phyloP scores from a whole-genome alignment of 2,888 invertebrate genomes.

The Lasioglossum figueresi region DNA sequence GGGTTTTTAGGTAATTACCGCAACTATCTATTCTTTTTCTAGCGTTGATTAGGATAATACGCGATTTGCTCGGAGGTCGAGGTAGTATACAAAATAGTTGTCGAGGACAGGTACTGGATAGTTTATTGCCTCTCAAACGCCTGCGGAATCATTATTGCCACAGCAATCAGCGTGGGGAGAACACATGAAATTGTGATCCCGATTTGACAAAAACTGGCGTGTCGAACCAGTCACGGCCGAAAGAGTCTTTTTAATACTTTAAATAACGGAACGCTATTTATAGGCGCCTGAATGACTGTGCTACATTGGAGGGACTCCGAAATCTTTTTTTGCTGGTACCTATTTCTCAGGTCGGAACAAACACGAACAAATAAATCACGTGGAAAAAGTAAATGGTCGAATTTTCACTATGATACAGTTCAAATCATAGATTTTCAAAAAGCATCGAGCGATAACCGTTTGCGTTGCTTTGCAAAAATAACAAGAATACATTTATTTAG shows the following conservation, averaged over 20 bases:
- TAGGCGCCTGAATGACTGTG: background rate
- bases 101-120: constrained; percentile 16
- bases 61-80: constrained; percentile 5
- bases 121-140: background rate
- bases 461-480: background rate
- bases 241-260: background rate
- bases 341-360: background rate
- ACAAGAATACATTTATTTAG: too few species aligned
- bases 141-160: constrained; percentile 1
- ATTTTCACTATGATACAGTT: background rate
- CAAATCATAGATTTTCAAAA: background rate
- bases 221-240: constrained; percentile 18
- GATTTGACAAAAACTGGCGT: background rate
- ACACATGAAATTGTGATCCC: background rate
- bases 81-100: background rate
- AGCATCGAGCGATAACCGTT: background rate
- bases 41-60: constrained; percentile 1
- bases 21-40: background rate
- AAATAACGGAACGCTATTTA: background rate
- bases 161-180: background rate
- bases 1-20: background rate
- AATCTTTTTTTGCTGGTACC: background rate
- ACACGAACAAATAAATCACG: background rate
- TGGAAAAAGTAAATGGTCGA: background rate
- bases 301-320: background rate